Evolutionary conservation across 2,888 invertebrate genomes (phyloP).

Genomic region (Boloria selene): DNA sequence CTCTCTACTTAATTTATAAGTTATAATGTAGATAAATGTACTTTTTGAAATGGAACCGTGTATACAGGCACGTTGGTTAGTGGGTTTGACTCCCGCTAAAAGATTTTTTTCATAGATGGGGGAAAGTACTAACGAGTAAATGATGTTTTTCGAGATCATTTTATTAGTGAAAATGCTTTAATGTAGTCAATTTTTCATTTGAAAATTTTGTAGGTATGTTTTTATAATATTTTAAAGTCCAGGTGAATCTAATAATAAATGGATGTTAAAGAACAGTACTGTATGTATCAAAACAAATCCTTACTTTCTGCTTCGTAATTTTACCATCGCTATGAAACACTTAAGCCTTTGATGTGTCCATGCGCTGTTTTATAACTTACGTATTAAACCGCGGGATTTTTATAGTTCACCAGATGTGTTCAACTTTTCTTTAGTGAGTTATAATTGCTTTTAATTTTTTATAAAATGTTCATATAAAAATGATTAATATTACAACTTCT

Average conservation of each 20-base stretch:
- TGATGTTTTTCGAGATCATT: too few species aligned
- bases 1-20: too few species aligned
- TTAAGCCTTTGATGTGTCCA: conserved; percentile 56
- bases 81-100: too few species aligned
- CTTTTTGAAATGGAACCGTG: too few species aligned
- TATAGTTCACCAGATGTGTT: conserved; percentile 52
- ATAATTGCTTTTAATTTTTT: background rate
- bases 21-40: too few species aligned
- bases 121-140: too few species aligned
- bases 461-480: background rate
- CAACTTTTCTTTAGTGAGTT: conserved; percentile 19
- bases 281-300: conserved; percentile 35
- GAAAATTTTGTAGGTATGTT: too few species aligned
- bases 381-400: conserved; percentile 59
- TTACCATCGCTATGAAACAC: conserved; percentile 56
- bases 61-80: too few species aligned
- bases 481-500: background rate
- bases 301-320: conserved; percentile 43
- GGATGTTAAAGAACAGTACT: background rate
- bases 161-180: too few species aligned
- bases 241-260: background rate
- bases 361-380: conserved; percentile 52
- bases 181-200: background rate
- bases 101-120: too few species aligned
- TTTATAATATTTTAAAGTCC: too few species aligned